Base-by-base conservation (phyloP, 23 tunicate species). In the Trididemnum nubilum region DNA sequence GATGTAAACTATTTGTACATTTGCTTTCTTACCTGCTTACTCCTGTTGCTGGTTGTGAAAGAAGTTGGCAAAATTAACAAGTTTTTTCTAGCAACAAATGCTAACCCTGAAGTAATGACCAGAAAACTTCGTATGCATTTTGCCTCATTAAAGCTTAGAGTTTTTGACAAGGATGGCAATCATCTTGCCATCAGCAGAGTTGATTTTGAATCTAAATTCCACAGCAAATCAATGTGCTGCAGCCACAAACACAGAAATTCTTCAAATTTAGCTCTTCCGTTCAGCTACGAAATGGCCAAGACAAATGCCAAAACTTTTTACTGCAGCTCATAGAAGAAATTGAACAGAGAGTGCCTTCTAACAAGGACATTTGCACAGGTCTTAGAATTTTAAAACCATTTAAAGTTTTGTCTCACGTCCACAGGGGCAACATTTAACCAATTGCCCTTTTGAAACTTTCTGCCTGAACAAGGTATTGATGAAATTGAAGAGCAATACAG, bases 81-180 rank as follows among this genome's bases (percentile, higher is more conserved):
- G 40, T 70, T 70, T 70, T 70, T 70, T 70, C 76, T 28, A 70
- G 76, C 76, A 70, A 70, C 76, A 70, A 70, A 70, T 70, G 76
- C 76, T 29, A 38, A 70, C 40, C 76, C 38, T 32, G 38, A 70
- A 70, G 39, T 5, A 32, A 29, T 70, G 39, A 33, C 39, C 32
- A 18, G 18, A 29, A 9, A 70, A 70, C 39, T 70, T 15, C 22
- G 9, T 29, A 9, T 29, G 76, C 76, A 70, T 34, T 70, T 28
- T 70, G 39, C 38, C 5, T 70, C 76, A 70, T 38, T 70, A 33
- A 70, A 70, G 76, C 22, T 18, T 70, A 22, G 38, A 23, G 38
- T 29, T 33, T 70, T 70, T 70, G 40, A 70, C 19, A 70, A 18
- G 26, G 19, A 30, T 29, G 76, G 76, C n/a, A 5, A 70, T 70